Evolutionary conservation across 2,797 vertebrate species (phyloP).

Genomic region (Catamblyrhynchus diadema): DNA sequence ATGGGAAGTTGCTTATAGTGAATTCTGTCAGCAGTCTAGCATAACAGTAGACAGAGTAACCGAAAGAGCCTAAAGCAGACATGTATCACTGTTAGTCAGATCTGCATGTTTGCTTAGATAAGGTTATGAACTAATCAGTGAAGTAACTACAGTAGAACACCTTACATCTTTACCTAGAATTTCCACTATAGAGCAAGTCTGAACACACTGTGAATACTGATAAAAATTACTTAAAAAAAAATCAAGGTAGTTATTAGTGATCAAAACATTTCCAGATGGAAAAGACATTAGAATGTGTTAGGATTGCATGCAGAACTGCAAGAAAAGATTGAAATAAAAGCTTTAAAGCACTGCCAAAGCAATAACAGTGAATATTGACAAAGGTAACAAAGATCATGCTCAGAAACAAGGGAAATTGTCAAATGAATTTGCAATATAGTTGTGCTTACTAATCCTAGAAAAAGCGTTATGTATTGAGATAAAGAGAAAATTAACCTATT

Average conservation of each 20-base stretch:
- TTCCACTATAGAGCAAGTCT: not conserved
- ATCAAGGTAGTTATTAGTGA: not conserved
- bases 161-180: not conserved
- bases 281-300: not conserved
- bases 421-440: not conserved
- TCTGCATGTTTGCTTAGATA: not conserved
- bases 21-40: not conserved
- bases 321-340: not conserved
- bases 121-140: not conserved
- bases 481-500: not conserved
- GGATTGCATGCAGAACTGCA: not conserved
- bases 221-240: not conserved
- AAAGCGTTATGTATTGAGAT: not conserved
- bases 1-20: not conserved
- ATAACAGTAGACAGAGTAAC: not conserved
- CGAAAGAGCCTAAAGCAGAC: not conserved
- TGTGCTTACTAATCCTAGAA: not conserved
- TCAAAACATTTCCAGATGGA: not conserved
- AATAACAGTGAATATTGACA: not conserved
- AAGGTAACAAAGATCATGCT: not conserved
- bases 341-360: not conserved
- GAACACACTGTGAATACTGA: not conserved
- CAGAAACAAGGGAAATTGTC: not conserved
- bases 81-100: not conserved
- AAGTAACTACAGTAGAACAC: not conserved